Conservation (phyloP, 2,113 vertebrate genomes). For the Odontophorus gujanensis region DNA sequence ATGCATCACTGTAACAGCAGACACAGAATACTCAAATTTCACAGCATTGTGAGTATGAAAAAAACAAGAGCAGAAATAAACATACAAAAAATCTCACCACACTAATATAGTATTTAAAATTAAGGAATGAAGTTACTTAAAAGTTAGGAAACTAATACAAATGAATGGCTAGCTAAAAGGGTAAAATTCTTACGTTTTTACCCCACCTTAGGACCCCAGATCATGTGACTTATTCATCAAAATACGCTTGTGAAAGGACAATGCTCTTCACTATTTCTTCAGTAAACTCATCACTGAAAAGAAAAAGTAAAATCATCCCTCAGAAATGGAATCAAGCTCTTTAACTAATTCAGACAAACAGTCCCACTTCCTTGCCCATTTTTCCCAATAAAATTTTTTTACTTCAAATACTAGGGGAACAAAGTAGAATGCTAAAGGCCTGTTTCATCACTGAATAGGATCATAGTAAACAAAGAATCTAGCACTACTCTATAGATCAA, state of each 20-base stretch:
- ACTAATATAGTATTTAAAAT: accelerated
- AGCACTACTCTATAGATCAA: not conserved
- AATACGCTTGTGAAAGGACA: not conserved
- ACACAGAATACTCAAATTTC: not conserved
- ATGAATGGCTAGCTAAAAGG: not conserved
- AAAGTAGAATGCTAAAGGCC: not conserved
- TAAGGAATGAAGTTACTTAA: not conserved
- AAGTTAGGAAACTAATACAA: not conserved
- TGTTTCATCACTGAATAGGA: not conserved
- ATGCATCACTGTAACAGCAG: not conserved
- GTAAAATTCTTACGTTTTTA: not conserved
- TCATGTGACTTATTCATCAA: not conserved
- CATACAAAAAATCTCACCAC: not conserved
- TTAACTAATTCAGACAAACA: not conserved
- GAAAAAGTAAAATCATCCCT: not conserved
- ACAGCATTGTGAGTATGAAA: not conserved
- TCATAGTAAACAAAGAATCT: not conserved
- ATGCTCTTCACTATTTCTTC: not conserved
- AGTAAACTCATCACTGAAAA: not conserved
- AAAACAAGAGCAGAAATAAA: not conserved
- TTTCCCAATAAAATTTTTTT: not conserved
- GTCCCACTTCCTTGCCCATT: too few relatives aligned
- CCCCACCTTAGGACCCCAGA: not conserved
- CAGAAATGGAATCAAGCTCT: not conserved
- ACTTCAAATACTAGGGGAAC: not conserved